These are phyloP conservation scores for Crotalus tigris DNA, from an alignment of 2,113 vertebrate species.

Conservation along the genomic window DNA sequence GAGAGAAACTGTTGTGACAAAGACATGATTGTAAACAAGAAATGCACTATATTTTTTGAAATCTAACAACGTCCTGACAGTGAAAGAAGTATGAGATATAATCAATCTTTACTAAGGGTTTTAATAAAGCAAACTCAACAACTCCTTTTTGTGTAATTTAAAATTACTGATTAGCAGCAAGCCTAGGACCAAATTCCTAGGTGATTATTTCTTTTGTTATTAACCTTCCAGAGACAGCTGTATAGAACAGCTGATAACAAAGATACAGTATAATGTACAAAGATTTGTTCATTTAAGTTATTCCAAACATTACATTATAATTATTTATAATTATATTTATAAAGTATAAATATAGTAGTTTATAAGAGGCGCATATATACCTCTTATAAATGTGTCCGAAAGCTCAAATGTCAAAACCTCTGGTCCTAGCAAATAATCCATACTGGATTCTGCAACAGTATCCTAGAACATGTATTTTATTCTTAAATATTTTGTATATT, in stretches of 20 bases:
- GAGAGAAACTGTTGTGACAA: neutral
- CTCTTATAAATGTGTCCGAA: accelerated
- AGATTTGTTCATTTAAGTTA: slow-evolving; percentile 12
- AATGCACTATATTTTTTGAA: neutral
- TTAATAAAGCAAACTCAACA: neutral
- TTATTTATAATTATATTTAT: neutral
- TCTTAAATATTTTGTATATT: neutral
- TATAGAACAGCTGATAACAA: neutral
- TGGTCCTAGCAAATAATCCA: neutral
- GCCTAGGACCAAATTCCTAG: too few relatives aligned
- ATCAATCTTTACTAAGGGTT: neutral
- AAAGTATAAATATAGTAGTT: neutral
- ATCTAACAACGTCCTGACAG: neutral
- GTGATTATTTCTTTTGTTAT: neutral
- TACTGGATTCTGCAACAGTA: neutral
- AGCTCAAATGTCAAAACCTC: too few relatives aligned
- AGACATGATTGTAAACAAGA: neutral
- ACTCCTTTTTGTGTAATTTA: neutral
- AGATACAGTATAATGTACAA: neutral
- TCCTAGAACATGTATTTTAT: neutral
- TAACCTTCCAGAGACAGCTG: neutral
- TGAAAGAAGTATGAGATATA: neutral
- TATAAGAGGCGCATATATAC: neutral
- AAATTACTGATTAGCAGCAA: neutral
- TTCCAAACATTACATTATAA: neutral